Percentiles rank a stretch among this genome's conserved stretches.
These are phyloP conservation scores for Crepidodera aurea DNA, from an alignment of 2,888 invertebrate species.

Conservation along the genomic window DNA sequence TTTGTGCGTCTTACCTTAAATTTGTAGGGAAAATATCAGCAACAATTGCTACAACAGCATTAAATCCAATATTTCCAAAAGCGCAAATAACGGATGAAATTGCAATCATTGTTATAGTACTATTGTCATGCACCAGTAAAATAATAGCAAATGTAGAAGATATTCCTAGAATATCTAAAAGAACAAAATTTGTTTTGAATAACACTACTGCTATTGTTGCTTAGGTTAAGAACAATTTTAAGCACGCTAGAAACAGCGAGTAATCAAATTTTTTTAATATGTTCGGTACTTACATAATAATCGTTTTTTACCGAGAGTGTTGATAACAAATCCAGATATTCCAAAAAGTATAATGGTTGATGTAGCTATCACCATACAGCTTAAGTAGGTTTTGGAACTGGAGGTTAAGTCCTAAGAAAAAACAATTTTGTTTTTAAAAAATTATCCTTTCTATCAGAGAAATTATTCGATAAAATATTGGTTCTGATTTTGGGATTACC, in stretches of 20 bases:
- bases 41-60: conserved; percentile 10
- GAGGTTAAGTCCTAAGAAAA: neutral
- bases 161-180: conserved; percentile 14
- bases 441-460: too few species aligned
- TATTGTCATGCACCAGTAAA: neutral
- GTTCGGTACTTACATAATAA: conserved; percentile 14
- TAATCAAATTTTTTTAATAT: too few species aligned
- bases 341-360: neutral
- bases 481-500: too few species aligned
- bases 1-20: conserved; percentile 14
- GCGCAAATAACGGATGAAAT: conserved; percentile 4
- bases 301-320: conserved; percentile 1
- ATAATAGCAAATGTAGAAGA: neutral
- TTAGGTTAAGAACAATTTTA: too few species aligned
- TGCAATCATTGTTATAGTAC: neutral
- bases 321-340: neutral
- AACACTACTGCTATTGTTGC: too few species aligned
- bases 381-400: neutral
- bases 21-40: conserved; percentile 13
- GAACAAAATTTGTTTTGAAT: too few species aligned
- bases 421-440: too few species aligned
- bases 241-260: too few species aligned
- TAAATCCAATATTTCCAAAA: conserved; percentile 16
- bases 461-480: too few species aligned
- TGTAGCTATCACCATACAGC: conserved; percentile 6